These are phyloP conservation scores for Halichoeres trimaculatus DNA, from an alignment of 2,113 vertebrate genomes.

Conservation along the genomic window DNA sequence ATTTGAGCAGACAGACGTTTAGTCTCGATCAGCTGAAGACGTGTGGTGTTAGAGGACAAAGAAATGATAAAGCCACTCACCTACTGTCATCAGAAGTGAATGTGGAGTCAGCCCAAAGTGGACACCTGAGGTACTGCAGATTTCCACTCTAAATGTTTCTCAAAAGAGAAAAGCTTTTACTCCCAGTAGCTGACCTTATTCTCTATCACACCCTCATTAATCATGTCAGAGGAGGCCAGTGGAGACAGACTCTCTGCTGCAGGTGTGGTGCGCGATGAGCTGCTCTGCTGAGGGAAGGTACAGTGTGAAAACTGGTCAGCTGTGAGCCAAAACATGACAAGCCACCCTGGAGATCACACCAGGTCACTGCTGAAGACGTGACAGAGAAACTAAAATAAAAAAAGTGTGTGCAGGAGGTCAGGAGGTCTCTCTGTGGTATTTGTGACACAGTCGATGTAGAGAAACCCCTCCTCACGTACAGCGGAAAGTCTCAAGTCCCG, in stretches of 20 bases:
- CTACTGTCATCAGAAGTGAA: conserved; percentile 6
- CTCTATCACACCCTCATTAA: conserved; percentile 20
- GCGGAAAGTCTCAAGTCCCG: conserved; percentile 24
- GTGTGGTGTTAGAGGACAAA: conserved; percentile 8
- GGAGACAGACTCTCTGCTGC: conserved; percentile 31
- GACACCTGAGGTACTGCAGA: not conserved
- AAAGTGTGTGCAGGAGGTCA: conserved; percentile 13
- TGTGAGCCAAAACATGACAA: conserved; percentile 48
- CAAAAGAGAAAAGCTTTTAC: conserved; percentile 8
- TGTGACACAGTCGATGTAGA: conserved; percentile 3
- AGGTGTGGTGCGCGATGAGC: conserved; percentile 1
- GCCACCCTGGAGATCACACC: conserved; percentile 23
- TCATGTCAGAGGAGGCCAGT: conserved; percentile 30
- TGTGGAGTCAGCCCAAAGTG: not conserved
- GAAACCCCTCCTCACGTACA: conserved; percentile 18
- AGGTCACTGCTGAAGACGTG: conserved; percentile 2
- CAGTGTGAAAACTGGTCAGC: conserved; percentile 46
- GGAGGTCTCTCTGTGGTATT: conserved; percentile 33
- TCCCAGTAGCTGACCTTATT: conserved; percentile 15
- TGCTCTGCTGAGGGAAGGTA: conserved; percentile 27
- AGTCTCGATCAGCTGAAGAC: conserved; percentile 29
- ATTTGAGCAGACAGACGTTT: conserved; percentile 46
- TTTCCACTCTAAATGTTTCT: not conserved
- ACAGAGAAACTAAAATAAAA: not conserved
- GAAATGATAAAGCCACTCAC: not conserved